Conservation (phyloP, 92 coral and sea anemone species). For the Epizoanthus illoricatus region DNA sequence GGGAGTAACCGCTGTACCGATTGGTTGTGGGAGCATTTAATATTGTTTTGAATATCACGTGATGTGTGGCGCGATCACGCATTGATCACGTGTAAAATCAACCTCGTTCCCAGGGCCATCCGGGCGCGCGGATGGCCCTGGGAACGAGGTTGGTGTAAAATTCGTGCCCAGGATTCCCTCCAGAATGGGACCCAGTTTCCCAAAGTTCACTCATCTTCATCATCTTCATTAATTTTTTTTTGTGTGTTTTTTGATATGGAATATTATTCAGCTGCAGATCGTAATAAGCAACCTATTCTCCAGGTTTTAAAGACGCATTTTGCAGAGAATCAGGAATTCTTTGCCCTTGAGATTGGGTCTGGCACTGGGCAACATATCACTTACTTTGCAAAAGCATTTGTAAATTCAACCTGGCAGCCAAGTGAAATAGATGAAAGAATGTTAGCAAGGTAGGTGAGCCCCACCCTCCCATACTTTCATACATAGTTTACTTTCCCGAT, state of each 20-base stretch:
- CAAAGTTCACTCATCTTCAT: too few relatives aligned
- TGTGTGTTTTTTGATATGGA: slow-evolving; percentile 14
- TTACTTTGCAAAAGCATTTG: slow-evolving; percentile 29
- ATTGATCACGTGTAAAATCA: background rate
- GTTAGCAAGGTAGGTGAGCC: slow-evolving; percentile 15
- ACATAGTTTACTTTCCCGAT: too few relatives aligned
- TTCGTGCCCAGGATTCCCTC: too few relatives aligned
- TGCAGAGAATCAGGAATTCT: slow-evolving; percentile 6
- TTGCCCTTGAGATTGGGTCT: slow-evolving; percentile 33
- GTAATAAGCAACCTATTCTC: slow-evolving; percentile 25
- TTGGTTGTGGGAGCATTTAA: background rate
- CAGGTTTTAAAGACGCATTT: slow-evolving; percentile 22
- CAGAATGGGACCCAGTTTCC: too few relatives aligned
- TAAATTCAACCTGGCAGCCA: slow-evolving; percentile 26
- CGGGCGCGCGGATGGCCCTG: too few relatives aligned
- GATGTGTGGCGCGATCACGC: background rate
- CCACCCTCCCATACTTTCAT: too few relatives aligned
- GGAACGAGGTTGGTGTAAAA: too few relatives aligned
- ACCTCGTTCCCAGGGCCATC: too few relatives aligned
- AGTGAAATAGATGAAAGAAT: slow-evolving; percentile 21
- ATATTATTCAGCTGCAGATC: slow-evolving; percentile 22
- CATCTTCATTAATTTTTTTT: too few relatives aligned
- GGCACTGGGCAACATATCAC: slow-evolving; percentile 34
- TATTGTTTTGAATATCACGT: background rate
- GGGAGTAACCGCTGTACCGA: slow-evolving; percentile 27